Conservation (phyloP, 2,888 invertebrate genomes). For the Andrena marginata region DNA sequence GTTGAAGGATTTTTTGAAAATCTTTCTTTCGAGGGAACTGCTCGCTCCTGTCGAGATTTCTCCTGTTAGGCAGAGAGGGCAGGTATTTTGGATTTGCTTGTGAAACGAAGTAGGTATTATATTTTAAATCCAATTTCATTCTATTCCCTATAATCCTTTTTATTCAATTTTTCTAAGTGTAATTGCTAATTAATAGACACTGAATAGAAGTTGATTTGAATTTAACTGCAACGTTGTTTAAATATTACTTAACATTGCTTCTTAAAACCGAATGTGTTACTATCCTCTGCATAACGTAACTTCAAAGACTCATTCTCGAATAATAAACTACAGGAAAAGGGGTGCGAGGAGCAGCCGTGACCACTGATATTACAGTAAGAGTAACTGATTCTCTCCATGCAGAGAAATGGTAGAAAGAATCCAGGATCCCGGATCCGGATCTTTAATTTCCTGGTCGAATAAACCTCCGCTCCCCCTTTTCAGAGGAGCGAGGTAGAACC, state of each 20-base stretch:
- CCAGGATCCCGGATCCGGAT: constrained; percentile 33
- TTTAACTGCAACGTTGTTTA: too few species aligned
- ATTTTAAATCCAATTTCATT: too few species aligned
- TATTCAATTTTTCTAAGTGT: too few species aligned
- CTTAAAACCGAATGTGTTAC: too few species aligned
- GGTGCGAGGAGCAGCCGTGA: background rate
- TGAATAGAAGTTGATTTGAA: too few species aligned
- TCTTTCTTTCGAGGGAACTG: background rate
- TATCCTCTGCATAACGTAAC: background rate
- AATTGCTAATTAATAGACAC: too few species aligned
- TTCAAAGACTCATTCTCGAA: background rate
- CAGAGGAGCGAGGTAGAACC: background rate
- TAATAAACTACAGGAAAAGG: background rate
- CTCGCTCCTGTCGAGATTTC: background rate
- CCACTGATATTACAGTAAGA: constrained; percentile 16
- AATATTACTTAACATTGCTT: too few species aligned
- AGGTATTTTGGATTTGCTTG: too few species aligned
- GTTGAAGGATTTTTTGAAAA: background rate
- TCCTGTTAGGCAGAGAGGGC: background rate
- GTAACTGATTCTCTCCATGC: constrained; percentile 3
- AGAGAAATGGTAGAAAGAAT: background rate
- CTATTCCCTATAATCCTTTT: too few species aligned
- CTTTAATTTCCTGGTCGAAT: constrained; percentile 55
- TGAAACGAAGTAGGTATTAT: too few species aligned
- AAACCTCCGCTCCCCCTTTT: constrained; percentile 25